Conservation (phyloP, 2,113 vertebrate genomes). For the Grallaria varia region DNA sequence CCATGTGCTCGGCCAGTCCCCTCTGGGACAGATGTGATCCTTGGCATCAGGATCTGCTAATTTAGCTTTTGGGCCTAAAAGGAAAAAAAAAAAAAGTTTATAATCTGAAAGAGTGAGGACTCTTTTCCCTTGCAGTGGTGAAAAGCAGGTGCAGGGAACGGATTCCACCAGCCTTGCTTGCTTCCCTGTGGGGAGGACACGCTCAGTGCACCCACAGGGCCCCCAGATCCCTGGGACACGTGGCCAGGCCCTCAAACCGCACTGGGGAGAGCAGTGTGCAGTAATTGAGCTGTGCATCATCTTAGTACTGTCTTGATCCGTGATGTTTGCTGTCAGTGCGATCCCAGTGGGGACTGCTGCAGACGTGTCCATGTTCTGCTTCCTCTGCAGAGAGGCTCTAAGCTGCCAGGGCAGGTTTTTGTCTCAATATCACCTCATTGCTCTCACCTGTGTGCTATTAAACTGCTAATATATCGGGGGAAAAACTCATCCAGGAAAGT, state of each 20-base stretch:
- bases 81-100: rapidly evolving
- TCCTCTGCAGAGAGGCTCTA: not conserved
- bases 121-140: not conserved
- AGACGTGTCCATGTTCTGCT: not conserved
- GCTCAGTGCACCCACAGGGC: not conserved
- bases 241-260: not conserved
- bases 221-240: not conserved
- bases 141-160: not conserved
- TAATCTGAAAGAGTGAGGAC: rapidly evolving
- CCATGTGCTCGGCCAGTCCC: rapidly evolving
- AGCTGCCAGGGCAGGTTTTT: conserved; percentile 28
- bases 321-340: conserved; percentile 25
- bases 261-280: not conserved
- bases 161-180: not conserved
- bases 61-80: not conserved
- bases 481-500: not conserved
- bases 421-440: not conserved
- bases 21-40: not conserved
- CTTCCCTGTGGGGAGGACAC: rapidly evolving
- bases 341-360: not conserved
- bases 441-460: conserved; percentile 30
- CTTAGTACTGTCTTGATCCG: not conserved
- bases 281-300: conserved; percentile 8
- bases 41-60: not conserved
- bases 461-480: conserved; percentile 7